phyloP scores from a whole-genome alignment of 2,113 vertebrate species.

The Sylvilagus bachmani region DNA sequence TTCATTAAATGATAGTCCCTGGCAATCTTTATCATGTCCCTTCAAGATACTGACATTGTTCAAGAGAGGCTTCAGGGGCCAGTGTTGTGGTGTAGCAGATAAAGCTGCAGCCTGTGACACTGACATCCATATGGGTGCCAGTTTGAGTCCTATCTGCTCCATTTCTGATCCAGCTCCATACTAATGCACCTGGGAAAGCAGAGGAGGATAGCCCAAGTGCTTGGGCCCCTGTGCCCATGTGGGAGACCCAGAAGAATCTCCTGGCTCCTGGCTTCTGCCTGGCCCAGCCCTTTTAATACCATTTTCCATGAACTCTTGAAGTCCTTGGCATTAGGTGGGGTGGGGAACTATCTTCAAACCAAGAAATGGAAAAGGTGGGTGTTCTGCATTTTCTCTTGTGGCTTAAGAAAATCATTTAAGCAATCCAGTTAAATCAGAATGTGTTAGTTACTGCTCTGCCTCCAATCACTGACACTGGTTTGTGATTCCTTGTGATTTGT shows the following conservation, averaged over 20 bases:
- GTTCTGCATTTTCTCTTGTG: not conserved
- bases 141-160: too few relatives aligned
- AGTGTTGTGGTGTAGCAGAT: too few relatives aligned
- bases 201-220: too few relatives aligned
- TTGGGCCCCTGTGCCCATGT: too few relatives aligned
- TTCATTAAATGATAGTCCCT: not conserved
- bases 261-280: too few relatives aligned
- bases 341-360: not conserved
- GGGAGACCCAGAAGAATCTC: too few relatives aligned
- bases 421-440: conserved; percentile 10
- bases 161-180: too few relatives aligned
- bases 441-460: not conserved
- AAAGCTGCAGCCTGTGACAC: too few relatives aligned
- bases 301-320: too few relatives aligned
- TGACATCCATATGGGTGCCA: too few relatives aligned
- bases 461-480: conserved; percentile 7
- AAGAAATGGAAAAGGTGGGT: conserved; percentile 9
- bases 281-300: too few relatives aligned
- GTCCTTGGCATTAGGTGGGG: not conserved
- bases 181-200: too few relatives aligned
- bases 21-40: not conserved
- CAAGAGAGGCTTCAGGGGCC: not conserved
- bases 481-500: not conserved
- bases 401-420: conserved; percentile 40
- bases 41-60: conserved; percentile 26